Base-by-base conservation (phyloP, 2,113 vertebrate genomes). In the Phodopus roborovskii region DNA sequence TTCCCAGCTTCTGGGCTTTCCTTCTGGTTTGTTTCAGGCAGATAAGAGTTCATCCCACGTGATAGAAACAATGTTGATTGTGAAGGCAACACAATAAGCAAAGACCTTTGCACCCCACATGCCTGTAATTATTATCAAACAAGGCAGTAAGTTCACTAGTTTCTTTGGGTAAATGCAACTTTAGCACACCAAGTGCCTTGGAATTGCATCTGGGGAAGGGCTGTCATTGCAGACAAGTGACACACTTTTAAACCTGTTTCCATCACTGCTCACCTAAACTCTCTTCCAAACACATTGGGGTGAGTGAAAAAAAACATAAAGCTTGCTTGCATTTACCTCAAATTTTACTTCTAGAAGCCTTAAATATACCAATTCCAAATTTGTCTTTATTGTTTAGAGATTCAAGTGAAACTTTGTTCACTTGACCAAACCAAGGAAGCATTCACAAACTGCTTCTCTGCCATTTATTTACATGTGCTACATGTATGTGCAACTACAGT, bases 51-150 rank as follows among this genome's bases (percentile, higher is more conserved):
- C 20, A 60, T 39, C 22, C 42, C 9, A 2, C 8, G 8, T 1
- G 3, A 28, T 19, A 45, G 45, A 53, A 75, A 30, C 24, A 48
- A 64, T 3, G 2, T 19, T 53, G 4, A 26, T 30, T 62, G 30
- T 62, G 70, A 86, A 28, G 17, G 30, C 3, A 53, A 50, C 53
- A 5, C 56, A 30, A 30, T 10, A 68, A 68, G 60, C 30, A 28
- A 87, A 7, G 2, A 11, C 28, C 28, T n/a, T 68, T 0, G 5
- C 20, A 33, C 24, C 50, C 48, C 0, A 0, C 2, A 2, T 36
- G 5, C 74, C 50, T 17, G n/a, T 2, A 17, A 33, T 26, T 45
- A 42, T 17, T 28, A 48, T 30, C 28, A 22, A 71, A 60, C 22
- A 17, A 39, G 64, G 42, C n/a, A 17, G 75, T 30, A 26, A 28